Conservation (phyloP, 2,113 vertebrate species). For the Catagonus wagneri region DNA sequence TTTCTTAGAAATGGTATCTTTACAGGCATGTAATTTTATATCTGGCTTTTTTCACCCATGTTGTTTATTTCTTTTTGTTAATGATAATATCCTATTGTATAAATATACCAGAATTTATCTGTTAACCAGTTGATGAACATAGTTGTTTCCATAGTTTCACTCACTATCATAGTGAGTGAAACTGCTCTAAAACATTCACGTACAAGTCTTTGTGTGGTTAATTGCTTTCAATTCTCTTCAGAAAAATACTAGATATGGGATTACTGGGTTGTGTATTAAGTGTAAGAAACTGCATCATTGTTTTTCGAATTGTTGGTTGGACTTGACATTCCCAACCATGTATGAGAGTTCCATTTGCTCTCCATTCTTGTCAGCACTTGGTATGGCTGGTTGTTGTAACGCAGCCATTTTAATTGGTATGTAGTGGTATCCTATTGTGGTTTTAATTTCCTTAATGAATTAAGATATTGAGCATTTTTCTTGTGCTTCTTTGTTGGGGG, state of each 20-base stretch:
- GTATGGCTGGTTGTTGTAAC: neutral
- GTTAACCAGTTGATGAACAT: neutral
- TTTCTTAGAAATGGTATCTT: neutral
- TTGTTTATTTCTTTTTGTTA: neutral
- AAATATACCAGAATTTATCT: neutral
- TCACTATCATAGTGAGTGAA: too few species aligned
- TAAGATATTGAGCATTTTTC: neutral
- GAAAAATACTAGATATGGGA: neutral
- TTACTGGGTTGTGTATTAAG: neutral
- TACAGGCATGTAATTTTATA: neutral
- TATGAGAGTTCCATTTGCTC: neutral
- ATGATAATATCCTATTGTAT: neutral
- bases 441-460: conserved; percentile 18
- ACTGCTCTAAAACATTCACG: neutral
- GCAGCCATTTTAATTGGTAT: neutral
- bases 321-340: neutral
- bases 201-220: neutral
- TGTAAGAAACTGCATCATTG: neutral
- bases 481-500: neutral
- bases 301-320: neutral
- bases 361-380: neutral
- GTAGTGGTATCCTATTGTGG: neutral
- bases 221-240: conserved; percentile 2
- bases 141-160: neutral
- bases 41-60: neutral